phyloP scores from a whole-genome alignment of 2,888 invertebrate genomes.

The Sericinus montela region DNA sequence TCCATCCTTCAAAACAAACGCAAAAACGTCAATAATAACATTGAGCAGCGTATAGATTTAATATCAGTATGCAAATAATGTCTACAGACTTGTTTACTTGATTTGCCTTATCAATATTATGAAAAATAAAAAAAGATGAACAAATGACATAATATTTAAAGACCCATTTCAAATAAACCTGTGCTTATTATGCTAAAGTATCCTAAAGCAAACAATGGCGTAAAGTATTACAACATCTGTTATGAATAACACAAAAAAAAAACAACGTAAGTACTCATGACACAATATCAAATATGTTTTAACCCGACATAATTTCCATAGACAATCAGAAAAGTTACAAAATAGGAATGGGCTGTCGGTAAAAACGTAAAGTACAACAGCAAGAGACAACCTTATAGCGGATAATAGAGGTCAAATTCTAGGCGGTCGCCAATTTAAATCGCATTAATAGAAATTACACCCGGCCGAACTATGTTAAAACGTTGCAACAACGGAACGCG shows the following conservation, averaged over 20 bases:
- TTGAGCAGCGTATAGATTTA: background rate
- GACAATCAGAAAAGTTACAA: background rate
- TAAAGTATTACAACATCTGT: too few species aligned
- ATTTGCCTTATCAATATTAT: too few species aligned
- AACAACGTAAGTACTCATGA: too few species aligned
- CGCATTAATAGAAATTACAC: slow-evolving; percentile 42
- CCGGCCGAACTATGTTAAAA: slow-evolving; percentile 7
- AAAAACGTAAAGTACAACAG: background rate
- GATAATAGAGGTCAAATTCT: slow-evolving; percentile 35
- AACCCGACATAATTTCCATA: background rate
- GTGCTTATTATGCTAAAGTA: too few species aligned
- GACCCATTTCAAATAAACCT: too few species aligned
- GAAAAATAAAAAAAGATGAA: too few species aligned
- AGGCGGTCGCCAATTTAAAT: slow-evolving; percentile 46
- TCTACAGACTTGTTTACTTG: too few species aligned
- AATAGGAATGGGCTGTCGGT: too few species aligned
- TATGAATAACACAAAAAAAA: too few species aligned
- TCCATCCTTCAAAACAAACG: background rate
- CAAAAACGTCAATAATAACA: background rate
- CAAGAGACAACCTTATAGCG: slow-evolving; percentile 2
- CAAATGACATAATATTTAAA: too few species aligned
- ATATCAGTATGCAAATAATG: too few species aligned
- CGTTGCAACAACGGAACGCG: slow-evolving; percentile 23
- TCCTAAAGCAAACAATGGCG: too few species aligned
- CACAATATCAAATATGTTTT: background rate